Conservation (phyloP, 1,140 invertebrate species). For the Drosophila auraria region DNA sequence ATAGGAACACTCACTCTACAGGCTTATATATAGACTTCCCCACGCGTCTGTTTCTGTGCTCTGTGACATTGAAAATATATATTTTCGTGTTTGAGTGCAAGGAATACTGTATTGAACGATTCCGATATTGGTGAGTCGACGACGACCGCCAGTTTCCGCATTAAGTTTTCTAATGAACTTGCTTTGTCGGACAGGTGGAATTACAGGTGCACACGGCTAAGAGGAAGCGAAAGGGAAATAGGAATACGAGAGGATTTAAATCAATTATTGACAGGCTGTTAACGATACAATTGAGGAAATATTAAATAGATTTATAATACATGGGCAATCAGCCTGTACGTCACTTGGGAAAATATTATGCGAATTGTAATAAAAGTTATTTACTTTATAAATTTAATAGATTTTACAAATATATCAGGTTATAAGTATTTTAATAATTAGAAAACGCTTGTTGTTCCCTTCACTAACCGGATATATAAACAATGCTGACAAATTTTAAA, state of each 20-base stretch:
- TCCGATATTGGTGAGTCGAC: slow-evolving; percentile 43
- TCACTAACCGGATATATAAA: no score
- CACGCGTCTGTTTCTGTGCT: slow-evolving; percentile 10
- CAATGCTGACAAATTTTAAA: no score
- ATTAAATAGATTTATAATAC: background rate
- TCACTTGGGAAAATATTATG: background rate
- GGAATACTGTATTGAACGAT: slow-evolving; percentile 40
- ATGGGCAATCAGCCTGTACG: no score
- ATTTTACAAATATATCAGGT: no score
- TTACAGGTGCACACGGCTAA: slow-evolving; percentile 40
- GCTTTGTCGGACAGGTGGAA: slow-evolving; percentile 15
- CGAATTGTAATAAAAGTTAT: no score
- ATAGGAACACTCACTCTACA: slow-evolving; percentile 19
- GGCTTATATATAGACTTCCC: slow-evolving; percentile 34
- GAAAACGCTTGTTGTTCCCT: no score
- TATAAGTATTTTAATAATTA: no score
- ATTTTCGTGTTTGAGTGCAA: slow-evolving; percentile 30
- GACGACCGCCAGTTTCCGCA: slow-evolving; percentile 49
- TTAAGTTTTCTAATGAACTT: slow-evolving; percentile 43
- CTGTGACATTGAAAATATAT: slow-evolving; percentile 72
- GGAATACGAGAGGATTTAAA: slow-evolving; percentile 7
- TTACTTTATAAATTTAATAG: no score
- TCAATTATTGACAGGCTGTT: slow-evolving; percentile 4
- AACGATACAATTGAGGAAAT: slow-evolving; percentile 5
- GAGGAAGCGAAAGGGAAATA: slow-evolving; percentile 20